Conservation (phyloP, 2,888 invertebrate species). For the Rosalia funebris region DNA sequence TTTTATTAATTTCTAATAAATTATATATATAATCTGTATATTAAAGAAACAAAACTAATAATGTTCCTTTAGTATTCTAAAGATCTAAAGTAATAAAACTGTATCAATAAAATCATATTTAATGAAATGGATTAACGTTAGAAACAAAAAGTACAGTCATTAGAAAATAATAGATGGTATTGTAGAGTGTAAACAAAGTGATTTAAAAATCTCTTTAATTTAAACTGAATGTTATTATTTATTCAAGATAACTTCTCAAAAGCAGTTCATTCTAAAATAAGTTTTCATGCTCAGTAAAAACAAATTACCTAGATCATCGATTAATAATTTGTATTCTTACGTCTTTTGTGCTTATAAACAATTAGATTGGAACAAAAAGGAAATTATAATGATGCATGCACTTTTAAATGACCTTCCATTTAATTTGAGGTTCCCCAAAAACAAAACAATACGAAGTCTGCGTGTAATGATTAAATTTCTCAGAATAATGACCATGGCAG, state of each 20-base stretch:
- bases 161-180: conserved; percentile 22
- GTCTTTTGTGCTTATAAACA: conserved; percentile 4
- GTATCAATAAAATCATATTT: conserved; percentile 14
- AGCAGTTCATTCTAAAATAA: conserved; percentile 7
- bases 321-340: conserved; percentile 16
- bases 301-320: conserved; percentile 20
- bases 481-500: conserved; percentile 19
- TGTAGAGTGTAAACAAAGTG: conserved; percentile 28
- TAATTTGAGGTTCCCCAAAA: not conserved
- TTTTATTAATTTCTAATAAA: too few relatives aligned
- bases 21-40: too few relatives aligned
- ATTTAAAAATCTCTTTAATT: conserved; percentile 26
- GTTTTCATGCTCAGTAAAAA: conserved; percentile 7
- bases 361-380: not conserved
- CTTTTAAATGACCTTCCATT: not conserved
- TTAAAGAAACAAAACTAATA: not conserved
- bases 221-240: conserved; percentile 17
- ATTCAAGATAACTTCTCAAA: conserved; percentile 1
- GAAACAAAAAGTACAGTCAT: conserved; percentile 20
- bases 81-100: conserved; percentile 3
- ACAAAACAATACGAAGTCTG: conserved; percentile 12
- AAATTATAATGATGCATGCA: conserved; percentile 3
- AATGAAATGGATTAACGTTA: conserved; percentile 1
- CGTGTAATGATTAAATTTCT: conserved; percentile 15
- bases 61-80: not conserved